Conservation (phyloP, 2,113 vertebrate genomes). For the Brachypodius melanocephalos region DNA sequence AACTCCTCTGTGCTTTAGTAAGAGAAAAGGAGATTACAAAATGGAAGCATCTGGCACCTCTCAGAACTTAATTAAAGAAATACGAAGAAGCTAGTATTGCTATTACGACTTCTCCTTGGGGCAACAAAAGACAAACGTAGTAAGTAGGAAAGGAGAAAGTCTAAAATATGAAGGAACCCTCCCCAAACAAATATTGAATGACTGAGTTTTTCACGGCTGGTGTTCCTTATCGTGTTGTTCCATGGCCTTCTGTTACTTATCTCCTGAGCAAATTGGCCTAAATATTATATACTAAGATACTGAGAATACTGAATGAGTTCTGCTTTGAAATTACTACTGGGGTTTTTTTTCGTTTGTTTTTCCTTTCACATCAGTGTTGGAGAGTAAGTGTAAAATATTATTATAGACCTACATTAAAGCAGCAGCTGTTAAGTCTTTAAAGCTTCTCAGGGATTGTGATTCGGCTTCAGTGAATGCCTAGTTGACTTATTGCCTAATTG, state of each 20-base stretch:
- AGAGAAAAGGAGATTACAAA: neutral
- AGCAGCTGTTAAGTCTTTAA: neutral
- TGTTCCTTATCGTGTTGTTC: neutral
- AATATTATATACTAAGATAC: neutral
- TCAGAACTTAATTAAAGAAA: conserved; percentile 52
- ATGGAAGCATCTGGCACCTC: conserved; percentile 19
- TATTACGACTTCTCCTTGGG: neutral
- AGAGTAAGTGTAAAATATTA: neutral
- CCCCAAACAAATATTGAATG: neutral
- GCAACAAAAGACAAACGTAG: neutral
- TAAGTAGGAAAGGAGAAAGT: neutral
- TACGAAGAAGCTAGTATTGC: conserved; percentile 19
- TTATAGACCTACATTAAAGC: neutral
- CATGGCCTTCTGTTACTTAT: neutral
- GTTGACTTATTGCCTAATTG: neutral
- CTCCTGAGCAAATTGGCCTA: neutral
- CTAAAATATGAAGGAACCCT: neutral
- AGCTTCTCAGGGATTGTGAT: neutral
- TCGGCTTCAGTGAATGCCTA: neutral
- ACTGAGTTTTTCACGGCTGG: neutral
- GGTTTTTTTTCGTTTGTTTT: neutral
- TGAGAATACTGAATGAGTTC: neutral
- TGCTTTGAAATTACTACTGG: neutral
- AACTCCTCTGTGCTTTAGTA: conserved; percentile 1
- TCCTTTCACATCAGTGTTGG: neutral